phyloP scores from a whole-genome alignment of 1,140 invertebrate genomes.

The Akabosia matsudoensis region DNA sequence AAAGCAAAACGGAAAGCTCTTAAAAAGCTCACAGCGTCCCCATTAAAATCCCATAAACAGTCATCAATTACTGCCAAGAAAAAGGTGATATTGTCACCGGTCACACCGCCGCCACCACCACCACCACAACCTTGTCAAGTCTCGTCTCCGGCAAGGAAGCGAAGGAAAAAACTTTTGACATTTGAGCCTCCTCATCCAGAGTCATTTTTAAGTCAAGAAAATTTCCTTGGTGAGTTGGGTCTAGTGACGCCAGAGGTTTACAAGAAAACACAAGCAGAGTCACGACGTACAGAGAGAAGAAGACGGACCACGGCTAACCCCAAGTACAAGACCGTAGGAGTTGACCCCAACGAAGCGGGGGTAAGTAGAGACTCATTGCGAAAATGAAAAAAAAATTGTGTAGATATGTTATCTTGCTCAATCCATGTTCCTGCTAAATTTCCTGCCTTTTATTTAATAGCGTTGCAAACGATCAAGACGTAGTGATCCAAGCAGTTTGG shows the following conservation, averaged over 20 bases:
- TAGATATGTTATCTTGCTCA: too few species aligned
- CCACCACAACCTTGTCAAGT: background rate
- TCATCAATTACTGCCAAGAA: background rate
- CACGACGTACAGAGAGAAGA: constrained; percentile 19
- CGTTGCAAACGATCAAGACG: background rate
- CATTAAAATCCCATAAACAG: background rate
- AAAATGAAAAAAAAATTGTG: background rate
- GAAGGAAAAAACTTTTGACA: background rate
- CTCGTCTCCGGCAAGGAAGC: too few species aligned
- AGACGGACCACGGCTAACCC: constrained; percentile 34
- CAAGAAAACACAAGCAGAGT: constrained; percentile 20
- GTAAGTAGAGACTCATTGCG: background rate
- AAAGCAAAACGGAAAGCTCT: background rate
- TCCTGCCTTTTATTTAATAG: too few species aligned
- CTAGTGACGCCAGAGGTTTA: constrained; percentile 12
- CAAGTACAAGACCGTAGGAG: constrained; percentile 26
- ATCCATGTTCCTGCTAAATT: too few species aligned
- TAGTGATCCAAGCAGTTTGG: background rate
- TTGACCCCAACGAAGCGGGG: constrained; percentile 18
- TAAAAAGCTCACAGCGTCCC: background rate
- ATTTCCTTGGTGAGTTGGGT: constrained; percentile 22
- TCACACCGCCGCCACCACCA: background rate
- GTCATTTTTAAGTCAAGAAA: constrained; percentile 11
- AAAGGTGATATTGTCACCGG: background rate
- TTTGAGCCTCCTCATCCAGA: constrained; percentile 15